Percentiles rank a stretch among this genome's conserved stretches.
Evolutionary conservation across 2,888 invertebrate genomes (phyloP).

Genomic region (Deroplatys truncata): DNA sequence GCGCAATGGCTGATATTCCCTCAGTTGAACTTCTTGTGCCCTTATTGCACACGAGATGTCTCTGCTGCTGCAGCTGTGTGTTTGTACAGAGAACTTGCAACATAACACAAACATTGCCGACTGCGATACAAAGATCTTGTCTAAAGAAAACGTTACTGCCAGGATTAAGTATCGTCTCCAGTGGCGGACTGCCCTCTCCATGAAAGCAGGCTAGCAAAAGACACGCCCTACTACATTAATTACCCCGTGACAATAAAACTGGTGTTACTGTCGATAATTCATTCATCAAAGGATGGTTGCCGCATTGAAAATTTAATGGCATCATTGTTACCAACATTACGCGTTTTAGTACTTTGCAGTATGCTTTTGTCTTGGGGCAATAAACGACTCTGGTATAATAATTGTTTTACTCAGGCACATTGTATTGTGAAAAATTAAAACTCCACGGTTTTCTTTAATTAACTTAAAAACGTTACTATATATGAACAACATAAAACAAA

Average conservation of each 20-base stretch:
- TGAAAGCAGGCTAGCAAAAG: not conserved
- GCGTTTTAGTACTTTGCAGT: not conserved
- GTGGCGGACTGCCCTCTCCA: not conserved
- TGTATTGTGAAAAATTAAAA: no score
- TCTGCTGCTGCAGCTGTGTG: not conserved
- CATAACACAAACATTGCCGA: not conserved
- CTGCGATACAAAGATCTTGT: not conserved
- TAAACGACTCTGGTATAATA: not conserved
- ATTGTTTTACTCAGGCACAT: not conserved
- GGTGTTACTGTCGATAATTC: not conserved
- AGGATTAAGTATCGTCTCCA: not conserved
- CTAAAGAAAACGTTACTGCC: not conserved
- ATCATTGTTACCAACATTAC: not conserved
- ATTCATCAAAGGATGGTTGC: not conserved
- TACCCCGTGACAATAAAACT: not conserved
- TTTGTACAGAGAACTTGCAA: not conserved
- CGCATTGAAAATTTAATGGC: not conserved
- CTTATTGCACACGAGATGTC: not conserved
- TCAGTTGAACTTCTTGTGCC: not conserved
- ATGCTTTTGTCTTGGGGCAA: not conserved
- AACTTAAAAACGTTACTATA: no score
- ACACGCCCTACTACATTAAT: not conserved
- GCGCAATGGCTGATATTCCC: no score
- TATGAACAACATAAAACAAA: no score
- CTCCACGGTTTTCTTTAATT: no score